Conservation (phyloP, 2,888 invertebrate species). For the Eudasyphora cyanicolor region DNA sequence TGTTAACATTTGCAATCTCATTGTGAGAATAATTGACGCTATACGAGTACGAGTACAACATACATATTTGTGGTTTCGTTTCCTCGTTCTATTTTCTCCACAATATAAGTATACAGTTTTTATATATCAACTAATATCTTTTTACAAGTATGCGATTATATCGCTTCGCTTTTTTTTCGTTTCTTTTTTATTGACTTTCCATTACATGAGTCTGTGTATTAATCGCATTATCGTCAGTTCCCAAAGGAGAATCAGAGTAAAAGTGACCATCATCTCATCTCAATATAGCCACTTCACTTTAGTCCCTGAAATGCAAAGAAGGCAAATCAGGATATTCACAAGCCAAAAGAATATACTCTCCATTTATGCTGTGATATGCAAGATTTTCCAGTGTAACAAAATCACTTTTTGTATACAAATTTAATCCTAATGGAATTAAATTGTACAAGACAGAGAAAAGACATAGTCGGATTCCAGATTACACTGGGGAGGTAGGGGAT, state of each 20-base stretch:
- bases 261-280: conserved; percentile 1
- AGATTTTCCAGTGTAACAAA: neutral
- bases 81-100: neutral
- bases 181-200: conserved; percentile 3
- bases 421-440: conserved; percentile 59
- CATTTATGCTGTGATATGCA: neutral
- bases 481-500: no score
- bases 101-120: neutral
- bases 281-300: neutral
- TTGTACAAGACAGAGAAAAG: conserved; percentile 34
- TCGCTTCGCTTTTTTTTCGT: neutral
- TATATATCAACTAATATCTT: conserved; percentile 7
- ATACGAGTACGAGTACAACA: neutral
- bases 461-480: no score
- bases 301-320: no score
- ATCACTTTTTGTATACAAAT: conserved; percentile 36
- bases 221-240: neutral
- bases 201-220: neutral
- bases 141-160: conserved; percentile 17
- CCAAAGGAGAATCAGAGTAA: neutral
- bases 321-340: neutral
- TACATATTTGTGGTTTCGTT: no score
- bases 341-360: neutral
- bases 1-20: neutral
- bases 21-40: neutral